Percentiles rank a stretch among this genome's conserved stretches.
Conservation (phyloP, 2,888 invertebrate genomes). For the Eremobia ochroleuca region DNA sequence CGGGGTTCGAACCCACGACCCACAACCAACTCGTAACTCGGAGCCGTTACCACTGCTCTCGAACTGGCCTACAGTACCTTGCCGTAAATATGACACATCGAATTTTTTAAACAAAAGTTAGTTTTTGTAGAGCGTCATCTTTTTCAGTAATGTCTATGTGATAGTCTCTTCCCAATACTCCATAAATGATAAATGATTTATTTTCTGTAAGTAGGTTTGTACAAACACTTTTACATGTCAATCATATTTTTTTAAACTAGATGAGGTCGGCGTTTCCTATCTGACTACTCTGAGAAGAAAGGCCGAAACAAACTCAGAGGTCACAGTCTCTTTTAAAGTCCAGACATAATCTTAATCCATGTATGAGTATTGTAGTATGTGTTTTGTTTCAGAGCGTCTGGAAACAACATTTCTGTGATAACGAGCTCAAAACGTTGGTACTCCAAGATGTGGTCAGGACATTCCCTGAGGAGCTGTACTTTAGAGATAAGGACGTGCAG, state of each 20-base stretch:
- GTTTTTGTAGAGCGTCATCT: background rate
- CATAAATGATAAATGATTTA: too few species aligned
- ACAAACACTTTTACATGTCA: too few species aligned
- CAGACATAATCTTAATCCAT: too few species aligned
- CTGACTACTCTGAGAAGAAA: too few species aligned
- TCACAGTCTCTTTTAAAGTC: too few species aligned
- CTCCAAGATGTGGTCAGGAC: slow-evolving; percentile 96
- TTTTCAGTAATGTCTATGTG: background rate
- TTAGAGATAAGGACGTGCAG: slow-evolving; percentile 93
- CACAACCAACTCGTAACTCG: too few species aligned
- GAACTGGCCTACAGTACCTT: background rate
- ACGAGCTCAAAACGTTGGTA: slow-evolving; percentile 94
- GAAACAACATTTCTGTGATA: slow-evolving; percentile 96
- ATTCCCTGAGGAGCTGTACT: slow-evolving; percentile 96
- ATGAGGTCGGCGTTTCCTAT: too few species aligned
- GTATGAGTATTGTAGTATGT: background rate
- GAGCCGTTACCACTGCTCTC: too few species aligned
- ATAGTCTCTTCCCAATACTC: background rate
- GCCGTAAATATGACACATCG: background rate
- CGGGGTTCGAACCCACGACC: too few species aligned
- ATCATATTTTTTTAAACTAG: too few species aligned
- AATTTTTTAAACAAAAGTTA: background rate
- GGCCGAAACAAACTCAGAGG: too few species aligned
- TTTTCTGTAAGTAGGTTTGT: too few species aligned
- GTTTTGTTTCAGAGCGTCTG: slow-evolving; percentile 93